Evolutionary conservation across 2,113 vertebrate species (phyloP).

Genomic region (Calonectris borealis): DNA sequence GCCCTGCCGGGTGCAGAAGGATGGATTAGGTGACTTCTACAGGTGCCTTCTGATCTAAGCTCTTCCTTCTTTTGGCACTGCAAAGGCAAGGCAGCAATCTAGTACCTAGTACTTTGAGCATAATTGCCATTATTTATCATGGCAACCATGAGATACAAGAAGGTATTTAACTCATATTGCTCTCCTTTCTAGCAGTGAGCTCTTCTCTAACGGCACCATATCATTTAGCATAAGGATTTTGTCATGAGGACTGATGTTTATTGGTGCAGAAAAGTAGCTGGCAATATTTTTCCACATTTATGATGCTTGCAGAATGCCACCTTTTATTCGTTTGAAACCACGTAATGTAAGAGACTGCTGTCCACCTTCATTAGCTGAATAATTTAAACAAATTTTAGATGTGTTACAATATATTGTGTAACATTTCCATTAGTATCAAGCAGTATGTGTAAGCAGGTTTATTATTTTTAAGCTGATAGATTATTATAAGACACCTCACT

Average conservation of each 20-base stretch:
- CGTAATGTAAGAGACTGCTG: background rate
- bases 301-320: background rate
- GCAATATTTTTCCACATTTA: background rate
- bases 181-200: background rate
- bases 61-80: background rate
- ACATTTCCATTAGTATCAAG: background rate
- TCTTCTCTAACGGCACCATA: background rate
- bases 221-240: background rate
- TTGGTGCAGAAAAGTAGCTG: background rate
- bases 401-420: background rate
- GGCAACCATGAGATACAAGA: background rate
- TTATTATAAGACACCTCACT: background rate
- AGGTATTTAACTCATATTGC: background rate
- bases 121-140: background rate
- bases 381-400: background rate
- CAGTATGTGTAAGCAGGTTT: background rate
- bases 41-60: background rate
- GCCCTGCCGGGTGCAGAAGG: background rate
- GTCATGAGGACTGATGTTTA: background rate
- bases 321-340: background rate
- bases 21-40: background rate
- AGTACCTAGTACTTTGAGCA: background rate
- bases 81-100: background rate
- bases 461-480: background rate
- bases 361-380: background rate